These are phyloP conservation scores for Magallana ariakensis DNA, from an alignment of 1,140 invertebrate species.

Conservation along the genomic window DNA sequence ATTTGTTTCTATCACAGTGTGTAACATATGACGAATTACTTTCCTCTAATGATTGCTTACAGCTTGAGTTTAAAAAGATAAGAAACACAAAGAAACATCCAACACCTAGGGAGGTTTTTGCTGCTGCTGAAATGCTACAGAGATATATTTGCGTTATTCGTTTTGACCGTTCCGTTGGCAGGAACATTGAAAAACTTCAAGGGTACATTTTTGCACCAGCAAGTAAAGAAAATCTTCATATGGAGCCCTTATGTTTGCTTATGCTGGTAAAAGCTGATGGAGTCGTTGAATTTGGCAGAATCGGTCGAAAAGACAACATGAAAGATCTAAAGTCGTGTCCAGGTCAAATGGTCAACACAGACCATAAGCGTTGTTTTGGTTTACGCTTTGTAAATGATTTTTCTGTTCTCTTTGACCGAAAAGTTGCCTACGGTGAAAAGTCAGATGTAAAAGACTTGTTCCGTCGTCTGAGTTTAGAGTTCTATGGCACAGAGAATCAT, in stretches of 20 bases:
- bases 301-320: neutral
- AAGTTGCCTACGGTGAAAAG: neutral
- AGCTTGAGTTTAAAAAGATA: neutral
- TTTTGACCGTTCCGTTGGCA: neutral
- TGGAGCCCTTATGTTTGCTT: neutral
- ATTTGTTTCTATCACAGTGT: neutral
- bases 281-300: neutral
- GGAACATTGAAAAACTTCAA: neutral
- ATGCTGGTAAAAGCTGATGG: neutral
- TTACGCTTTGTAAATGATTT: neutral
- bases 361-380: neutral
- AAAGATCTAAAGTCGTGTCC: neutral
- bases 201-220: neutral
- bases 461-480: slow-evolving; percentile 10
- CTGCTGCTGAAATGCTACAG: slow-evolving; percentile 30
- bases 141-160: neutral
- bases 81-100: neutral
- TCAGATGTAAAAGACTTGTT: slow-evolving; percentile 14
- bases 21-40: no score
- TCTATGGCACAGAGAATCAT: neutral
- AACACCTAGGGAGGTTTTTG: slow-evolving; percentile 17
- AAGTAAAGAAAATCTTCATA: neutral
- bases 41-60: neutral
- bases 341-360: neutral
- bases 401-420: neutral